Conservation (phyloP, 1,140 invertebrate species). For the Matsumurasca onukii region DNA sequence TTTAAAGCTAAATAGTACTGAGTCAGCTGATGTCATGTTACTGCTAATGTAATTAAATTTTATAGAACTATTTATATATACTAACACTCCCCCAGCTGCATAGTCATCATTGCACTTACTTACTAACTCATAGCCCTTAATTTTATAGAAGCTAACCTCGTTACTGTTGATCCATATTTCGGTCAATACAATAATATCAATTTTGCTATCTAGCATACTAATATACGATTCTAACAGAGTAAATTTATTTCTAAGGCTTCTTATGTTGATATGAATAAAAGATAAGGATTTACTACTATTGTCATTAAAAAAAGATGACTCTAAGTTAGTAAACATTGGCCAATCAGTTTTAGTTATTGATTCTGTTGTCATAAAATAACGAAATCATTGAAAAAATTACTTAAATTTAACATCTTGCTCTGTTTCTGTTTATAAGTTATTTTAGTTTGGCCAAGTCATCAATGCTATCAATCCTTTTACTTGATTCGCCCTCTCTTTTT, state of each 20-base stretch:
- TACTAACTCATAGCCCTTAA: neutral
- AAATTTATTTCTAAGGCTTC: neutral
- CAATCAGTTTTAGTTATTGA: neutral
- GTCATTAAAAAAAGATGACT: neutral
- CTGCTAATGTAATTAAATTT: neutral
- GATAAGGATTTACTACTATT: neutral
- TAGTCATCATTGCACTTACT: neutral
- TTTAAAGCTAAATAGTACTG: neutral
- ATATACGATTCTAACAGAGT: neutral
- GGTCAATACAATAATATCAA: neutral
- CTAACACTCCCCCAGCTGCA: neutral
- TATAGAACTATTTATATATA: neutral
- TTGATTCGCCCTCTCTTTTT: neutral
- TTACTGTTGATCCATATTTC: neutral
- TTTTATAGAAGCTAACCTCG: neutral
- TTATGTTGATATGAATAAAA: neutral
- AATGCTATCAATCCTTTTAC: neutral
- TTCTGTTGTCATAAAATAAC: neutral
- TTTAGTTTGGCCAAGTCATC: neutral
- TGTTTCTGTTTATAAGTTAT: neutral
- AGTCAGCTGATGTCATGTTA: neutral
- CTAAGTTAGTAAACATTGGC: neutral
- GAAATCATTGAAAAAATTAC: neutral
- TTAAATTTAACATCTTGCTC: neutral
- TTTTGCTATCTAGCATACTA: neutral